Evolutionary conservation across 2,113 vertebrate species (phyloP), one percentile per base, ranked within the genome.

Genomic region (Malaclemys terrapin): DNA sequence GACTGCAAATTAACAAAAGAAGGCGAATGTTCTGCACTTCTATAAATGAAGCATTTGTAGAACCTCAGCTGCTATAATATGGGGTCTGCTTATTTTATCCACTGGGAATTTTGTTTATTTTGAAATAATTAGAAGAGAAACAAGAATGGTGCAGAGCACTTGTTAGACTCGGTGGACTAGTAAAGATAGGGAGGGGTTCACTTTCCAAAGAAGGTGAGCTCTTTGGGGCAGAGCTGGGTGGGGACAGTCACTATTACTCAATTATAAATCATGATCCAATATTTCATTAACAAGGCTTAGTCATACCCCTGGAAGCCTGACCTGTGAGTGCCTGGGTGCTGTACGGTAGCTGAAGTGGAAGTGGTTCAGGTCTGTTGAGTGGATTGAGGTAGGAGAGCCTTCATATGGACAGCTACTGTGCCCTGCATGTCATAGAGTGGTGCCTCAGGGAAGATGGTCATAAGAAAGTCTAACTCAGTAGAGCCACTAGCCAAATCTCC

Each of bases 31-130:
- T 72, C n/a, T 93, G 49, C 54, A 38, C 35, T 85, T 72, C 75
- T 80, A 84, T 87, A 81, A 88, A 47, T 4, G 50, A 59, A 86
- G 35, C 89, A 88, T 49, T 82, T 94, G 45, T 47, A 85, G 50
- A 50, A 45, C 52, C 90, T 52, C 78, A 91, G 69, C 90, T 96
- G 69, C 72, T 35, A 72, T 54, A 88, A 78, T 56, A 20, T 8
- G 38, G 90, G 84, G 65, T 14, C n/a, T 82, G 42, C 76, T 97
- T 87, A 87, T 91, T 89, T 91, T 49, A 82, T 80, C 82, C 65
- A 5, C 49, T 94, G 93, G 72, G 88, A 96, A 82, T 87, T 93
- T 47, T 87, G 72, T 94, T 90, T 94, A 49, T 95, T 94, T 94
- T 91, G 78, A 95, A 94, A 90, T 52, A 85, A 13, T 87, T 87